Percentiles rank a stretch among this genome's conserved stretches.
Conservation (phyloP, 2,113 vertebrate species). For the Malurus alboscapulatus region DNA sequence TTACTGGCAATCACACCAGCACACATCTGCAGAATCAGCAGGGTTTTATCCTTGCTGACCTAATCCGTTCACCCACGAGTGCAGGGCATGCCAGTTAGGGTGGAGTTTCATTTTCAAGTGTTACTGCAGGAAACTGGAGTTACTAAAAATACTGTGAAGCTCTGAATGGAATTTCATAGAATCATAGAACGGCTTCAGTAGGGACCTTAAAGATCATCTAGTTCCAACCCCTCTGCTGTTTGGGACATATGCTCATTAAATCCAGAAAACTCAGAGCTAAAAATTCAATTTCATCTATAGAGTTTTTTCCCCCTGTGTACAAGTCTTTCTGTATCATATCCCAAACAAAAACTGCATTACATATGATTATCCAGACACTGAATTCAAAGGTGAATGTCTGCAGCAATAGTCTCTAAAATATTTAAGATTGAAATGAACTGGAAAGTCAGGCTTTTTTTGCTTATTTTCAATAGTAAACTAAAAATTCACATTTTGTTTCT, state of each 20-base stretch:
- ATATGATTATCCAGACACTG: background rate
- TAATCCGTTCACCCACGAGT: background rate
- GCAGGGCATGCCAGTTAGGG: background rate
- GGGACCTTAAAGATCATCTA: background rate
- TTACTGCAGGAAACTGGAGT: background rate
- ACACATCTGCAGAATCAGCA: background rate
- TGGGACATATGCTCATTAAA: background rate
- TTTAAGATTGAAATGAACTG: background rate
- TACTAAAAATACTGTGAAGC: background rate
- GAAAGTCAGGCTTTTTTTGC: background rate
- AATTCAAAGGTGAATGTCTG: background rate
- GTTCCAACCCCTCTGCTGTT: background rate
- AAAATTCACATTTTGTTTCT: background rate
- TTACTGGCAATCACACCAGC: background rate
- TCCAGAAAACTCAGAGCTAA: background rate
- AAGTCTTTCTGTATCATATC: background rate
- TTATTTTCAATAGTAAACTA: background rate
- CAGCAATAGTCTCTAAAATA: background rate
- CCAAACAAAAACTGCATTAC: background rate
- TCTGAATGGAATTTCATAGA: background rate
- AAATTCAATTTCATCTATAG: background rate
- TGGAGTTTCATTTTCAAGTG: background rate
- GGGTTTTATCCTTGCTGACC: background rate
- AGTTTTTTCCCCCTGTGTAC: background rate
- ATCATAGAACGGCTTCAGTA: background rate